Percentiles rank a stretch among this genome's conserved stretches.
phyloP scores from a whole-genome alignment of 1,140 invertebrate genomes.

The Ceratosolen fusciceps region DNA sequence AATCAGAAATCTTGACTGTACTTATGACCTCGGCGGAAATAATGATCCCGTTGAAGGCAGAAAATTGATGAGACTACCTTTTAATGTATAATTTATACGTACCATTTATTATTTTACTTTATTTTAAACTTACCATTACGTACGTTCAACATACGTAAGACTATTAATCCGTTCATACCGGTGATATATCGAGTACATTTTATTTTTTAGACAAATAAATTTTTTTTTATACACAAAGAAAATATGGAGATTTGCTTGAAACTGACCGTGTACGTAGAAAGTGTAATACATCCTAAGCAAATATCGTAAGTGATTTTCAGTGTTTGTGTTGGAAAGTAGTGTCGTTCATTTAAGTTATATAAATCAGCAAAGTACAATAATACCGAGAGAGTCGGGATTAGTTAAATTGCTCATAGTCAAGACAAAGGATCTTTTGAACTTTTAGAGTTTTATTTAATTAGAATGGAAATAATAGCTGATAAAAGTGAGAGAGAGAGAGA shows the following conservation, averaged over 20 bases:
- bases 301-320: not conserved
- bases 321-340: not conserved
- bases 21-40: not conserved
- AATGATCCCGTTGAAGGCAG: not conserved
- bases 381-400: not conserved
- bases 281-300: too few species aligned
- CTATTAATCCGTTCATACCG: too few species aligned
- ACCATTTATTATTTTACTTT: not conserved
- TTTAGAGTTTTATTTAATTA: not conserved
- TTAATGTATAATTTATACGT: not conserved
- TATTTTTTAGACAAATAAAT: too few species aligned
- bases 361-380: not conserved
- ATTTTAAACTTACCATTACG: not conserved
- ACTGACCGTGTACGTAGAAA: too few species aligned
- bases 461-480: not conserved
- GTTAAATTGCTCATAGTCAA: not conserved
- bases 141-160: too few species aligned
- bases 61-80: not conserved
- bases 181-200: too few species aligned
- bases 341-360: not conserved
- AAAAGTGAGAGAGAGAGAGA: not conserved
- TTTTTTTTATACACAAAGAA: too few species aligned
- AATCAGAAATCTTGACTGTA: not conserved
- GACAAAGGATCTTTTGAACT: not conserved
- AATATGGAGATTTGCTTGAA: too few species aligned